A percentile compares a stretch with the other conserved stretches of the same genome.
These are phyloP conservation scores for Australoheros scitulus DNA, from an alignment of 2,113 vertebrate species.

Conservation along the genomic window DNA sequence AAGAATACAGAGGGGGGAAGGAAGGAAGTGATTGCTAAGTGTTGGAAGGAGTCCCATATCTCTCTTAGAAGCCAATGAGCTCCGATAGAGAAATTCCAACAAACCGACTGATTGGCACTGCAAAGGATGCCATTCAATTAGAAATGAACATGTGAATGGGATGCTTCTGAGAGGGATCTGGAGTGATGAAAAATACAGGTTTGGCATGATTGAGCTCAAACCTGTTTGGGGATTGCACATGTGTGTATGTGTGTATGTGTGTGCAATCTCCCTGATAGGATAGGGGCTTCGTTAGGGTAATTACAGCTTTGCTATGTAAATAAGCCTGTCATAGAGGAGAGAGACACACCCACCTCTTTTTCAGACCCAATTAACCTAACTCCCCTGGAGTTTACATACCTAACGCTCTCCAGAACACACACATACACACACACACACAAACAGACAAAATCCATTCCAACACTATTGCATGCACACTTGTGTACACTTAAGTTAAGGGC, in stretches of 20 bases:
- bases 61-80: slow-evolving; percentile 62
- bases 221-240: slow-evolving; percentile 58
- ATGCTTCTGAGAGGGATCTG: slow-evolving; percentile 61
- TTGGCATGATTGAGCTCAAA: slow-evolving; percentile 74
- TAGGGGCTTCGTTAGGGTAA: slow-evolving; percentile 79
- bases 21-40: slow-evolving; percentile 68
- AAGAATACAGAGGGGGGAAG: slow-evolving; percentile 32
- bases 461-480: slow-evolving; percentile 17
- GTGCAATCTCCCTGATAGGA: slow-evolving; percentile 56
- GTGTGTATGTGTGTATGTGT: slow-evolving; percentile 39
- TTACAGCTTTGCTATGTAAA: slow-evolving; percentile 81
- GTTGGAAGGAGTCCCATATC: slow-evolving; percentile 62
- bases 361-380: slow-evolving; percentile 81
- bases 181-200: slow-evolving; percentile 78
- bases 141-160: slow-evolving; percentile 75
- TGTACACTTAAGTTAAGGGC: slow-evolving; percentile 22
- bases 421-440: background rate
- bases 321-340: slow-evolving; percentile 76
- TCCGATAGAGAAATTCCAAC: slow-evolving; percentile 66
- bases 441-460: slow-evolving; percentile 3
- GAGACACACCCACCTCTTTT: slow-evolving; percentile 78
- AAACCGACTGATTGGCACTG: slow-evolving; percentile 75
- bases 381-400: slow-evolving; percentile 74
- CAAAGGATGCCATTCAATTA: slow-evolving; percentile 77
- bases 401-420: slow-evolving; percentile 59